These are phyloP conservation scores for Acrossocheilus fasciatus DNA, from an alignment of 2,797 vertebrate species.

Conservation along the genomic window DNA sequence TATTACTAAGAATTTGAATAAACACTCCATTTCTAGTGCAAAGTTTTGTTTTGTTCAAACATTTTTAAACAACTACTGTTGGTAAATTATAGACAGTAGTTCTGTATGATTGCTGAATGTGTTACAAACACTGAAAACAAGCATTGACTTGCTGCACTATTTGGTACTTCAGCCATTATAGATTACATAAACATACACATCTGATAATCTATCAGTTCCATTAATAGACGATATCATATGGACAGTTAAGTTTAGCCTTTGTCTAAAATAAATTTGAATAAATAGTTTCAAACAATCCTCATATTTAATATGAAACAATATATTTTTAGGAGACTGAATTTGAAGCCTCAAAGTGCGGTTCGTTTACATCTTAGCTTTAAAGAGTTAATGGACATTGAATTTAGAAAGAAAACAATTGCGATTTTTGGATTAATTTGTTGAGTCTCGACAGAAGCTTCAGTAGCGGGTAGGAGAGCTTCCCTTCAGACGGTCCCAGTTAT, in stretches of 20 bases:
- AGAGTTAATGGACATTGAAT: background rate
- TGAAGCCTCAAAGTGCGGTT: background rate
- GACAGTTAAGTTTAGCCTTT: background rate
- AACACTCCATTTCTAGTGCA: background rate
- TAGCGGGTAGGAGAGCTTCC: constrained; percentile 74
- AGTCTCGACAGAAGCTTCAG: constrained; percentile 64
- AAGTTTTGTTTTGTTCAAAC: background rate
- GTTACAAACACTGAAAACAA: background rate
- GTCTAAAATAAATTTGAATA: background rate
- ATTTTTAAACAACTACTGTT: background rate
- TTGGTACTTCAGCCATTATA: background rate
- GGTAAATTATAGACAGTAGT: background rate
- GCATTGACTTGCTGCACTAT: background rate
- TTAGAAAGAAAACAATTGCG: background rate
- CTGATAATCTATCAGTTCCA: background rate
- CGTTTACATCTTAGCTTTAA: background rate
- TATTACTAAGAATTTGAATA: background rate
- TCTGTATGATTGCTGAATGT: background rate
- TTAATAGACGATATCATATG: background rate
- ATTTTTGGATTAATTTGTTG: background rate
- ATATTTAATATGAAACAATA: background rate
- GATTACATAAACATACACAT: background rate
- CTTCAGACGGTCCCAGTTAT: constrained; percentile 87
- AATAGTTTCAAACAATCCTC: background rate
- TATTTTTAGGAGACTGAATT: background rate